Evolutionary conservation across 2,888 invertebrate species (phyloP), one percentile per base, ranked within the genome.

Genomic region (Allacma fusca): DNA sequence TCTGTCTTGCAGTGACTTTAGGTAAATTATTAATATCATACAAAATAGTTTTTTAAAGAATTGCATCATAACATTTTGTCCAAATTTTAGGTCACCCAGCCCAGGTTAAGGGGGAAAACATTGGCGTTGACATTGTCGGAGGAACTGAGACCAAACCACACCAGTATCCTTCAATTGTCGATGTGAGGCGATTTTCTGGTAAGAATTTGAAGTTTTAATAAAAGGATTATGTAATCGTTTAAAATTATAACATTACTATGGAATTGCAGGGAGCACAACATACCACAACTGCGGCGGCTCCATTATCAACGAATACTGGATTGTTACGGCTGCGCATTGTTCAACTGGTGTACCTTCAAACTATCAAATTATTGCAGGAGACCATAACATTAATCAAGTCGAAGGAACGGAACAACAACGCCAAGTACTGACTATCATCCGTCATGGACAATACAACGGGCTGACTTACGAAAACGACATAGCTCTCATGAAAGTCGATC

Each of bases 351-450:
- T 12, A 2, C 29, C 29, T 12, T 12, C 68, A 2, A 4, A 2
- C 19, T 28, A 40, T 5, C 5, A 34, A 23, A 43, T 68, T 13
- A 21, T 68, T 16, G 68, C 68, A 5, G 68, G 68, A 4, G 68
- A 68, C 40, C 68, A 68, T 19, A 68, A 68, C 19, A n/a, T 28
- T 26, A 7, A n/a, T 2, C 2, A 21, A 13, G 68, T 9, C 4
- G 68, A 68, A 21, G 68, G 68, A 21, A 68, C 68, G 43, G 68
- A 68, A 23, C 68, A 68, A 26, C 40, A n/a, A 7, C 28, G 68
- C 12, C 2, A 26, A 21, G 68, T 68, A 7, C 4, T 40, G 2
- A 9, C 7, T 9, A 68, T 26, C 4, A 43, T 68, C 23, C 34
- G n/a, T 1, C 68, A 68, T 29, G 9, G 9, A 34, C 4, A 34